Evolutionary conservation across 2,888 invertebrate species (phyloP).

Genomic region (Limnephilus lunatus): DNA sequence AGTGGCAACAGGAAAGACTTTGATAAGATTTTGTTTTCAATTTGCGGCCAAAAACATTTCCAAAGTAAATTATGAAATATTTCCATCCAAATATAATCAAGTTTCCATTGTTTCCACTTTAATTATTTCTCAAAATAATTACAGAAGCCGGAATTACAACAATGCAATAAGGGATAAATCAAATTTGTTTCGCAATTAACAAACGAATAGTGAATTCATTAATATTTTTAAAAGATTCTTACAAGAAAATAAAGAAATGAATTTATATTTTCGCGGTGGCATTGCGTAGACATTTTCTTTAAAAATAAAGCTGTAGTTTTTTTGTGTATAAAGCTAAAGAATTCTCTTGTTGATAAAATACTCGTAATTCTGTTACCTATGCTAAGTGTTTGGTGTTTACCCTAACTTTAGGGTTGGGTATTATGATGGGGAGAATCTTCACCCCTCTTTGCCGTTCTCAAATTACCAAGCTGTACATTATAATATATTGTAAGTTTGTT

Average conservation of each 20-base stretch:
- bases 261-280: neutral
- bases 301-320: neutral
- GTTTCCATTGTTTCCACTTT: neutral
- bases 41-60: neutral
- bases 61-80: neutral
- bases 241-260: neutral
- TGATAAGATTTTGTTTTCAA: neutral
- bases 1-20: neutral
- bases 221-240: neutral
- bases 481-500: no score
- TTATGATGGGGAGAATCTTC: neutral
- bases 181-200: neutral
- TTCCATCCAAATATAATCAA: neutral
- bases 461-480: no score
- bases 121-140: slow-evolving; percentile 2
- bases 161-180: neutral
- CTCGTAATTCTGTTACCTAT: neutral
- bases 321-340: neutral
- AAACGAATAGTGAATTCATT: neutral
- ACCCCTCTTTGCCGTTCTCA: no score
- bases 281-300: neutral
- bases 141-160: neutral
- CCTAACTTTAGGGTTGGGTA: neutral
- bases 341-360: neutral
- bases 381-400: neutral